A percentile compares a stretch with the other conserved stretches of the same genome.
phyloP scores from a whole-genome alignment of 2,113 vertebrate genomes.

The Puntigrus tetrazona region DNA sequence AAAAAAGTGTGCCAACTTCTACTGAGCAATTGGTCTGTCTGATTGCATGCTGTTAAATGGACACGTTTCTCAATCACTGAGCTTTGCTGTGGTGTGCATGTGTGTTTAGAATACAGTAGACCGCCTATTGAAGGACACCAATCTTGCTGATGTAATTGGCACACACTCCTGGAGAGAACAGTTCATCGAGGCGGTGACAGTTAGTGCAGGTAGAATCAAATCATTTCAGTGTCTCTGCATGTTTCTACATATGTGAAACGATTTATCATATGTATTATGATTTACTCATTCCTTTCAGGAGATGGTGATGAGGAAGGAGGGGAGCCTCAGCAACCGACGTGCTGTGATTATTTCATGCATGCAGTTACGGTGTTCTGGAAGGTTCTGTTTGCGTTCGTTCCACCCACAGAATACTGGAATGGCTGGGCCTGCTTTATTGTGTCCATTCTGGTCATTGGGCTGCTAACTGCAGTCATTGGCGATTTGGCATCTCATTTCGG shows the following conservation, averaged over 20 bases:
- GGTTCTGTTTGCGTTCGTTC: constrained; percentile 86
- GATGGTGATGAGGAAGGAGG: constrained; percentile 81
- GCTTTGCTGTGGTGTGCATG: not conserved
- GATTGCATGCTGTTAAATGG: not conserved
- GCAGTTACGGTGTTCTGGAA: constrained; percentile 92
- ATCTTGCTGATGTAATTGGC: constrained; percentile 86
- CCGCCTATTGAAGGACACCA: constrained; percentile 90
- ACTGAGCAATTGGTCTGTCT: not conserved
- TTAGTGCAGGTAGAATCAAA: constrained; percentile 82
- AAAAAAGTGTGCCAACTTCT: not conserved
- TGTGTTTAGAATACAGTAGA: constrained; percentile 85
- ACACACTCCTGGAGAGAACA: constrained; percentile 91
- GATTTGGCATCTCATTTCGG: constrained; percentile 94
- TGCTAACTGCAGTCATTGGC: constrained; percentile 87
- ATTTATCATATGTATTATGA: not conserved
- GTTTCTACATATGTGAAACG: constrained; percentile 1
- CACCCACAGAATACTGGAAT: constrained; percentile 87
- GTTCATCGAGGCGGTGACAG: constrained; percentile 89
- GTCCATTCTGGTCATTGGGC: constrained; percentile 83
- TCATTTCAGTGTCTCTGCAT: constrained; percentile 6
- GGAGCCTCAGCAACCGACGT: constrained; percentile 80
- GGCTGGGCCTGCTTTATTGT: constrained; percentile 91
- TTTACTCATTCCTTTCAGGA: constrained; percentile 67
- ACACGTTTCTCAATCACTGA: not conserved
- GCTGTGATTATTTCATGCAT: constrained; percentile 91